These are phyloP conservation scores for Psilopogon haemacephalus DNA, from an alignment of 2,113 vertebrate genomes.

Conservation along the genomic window DNA sequence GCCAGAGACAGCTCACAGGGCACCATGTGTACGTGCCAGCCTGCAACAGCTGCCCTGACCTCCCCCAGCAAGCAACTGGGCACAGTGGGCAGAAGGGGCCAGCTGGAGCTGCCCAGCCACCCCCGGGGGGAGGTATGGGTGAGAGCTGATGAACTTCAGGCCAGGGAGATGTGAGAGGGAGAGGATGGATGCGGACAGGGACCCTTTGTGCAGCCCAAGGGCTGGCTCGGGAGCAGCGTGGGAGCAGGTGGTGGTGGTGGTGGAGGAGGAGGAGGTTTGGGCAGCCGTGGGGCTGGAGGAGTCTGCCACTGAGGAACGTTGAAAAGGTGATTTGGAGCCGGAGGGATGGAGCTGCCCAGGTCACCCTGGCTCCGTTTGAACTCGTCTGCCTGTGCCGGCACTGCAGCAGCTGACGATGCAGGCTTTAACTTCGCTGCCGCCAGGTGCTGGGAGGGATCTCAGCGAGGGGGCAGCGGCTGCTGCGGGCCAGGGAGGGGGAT, in stretches of 20 bases:
- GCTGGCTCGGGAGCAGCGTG: neutral
- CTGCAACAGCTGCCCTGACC: neutral
- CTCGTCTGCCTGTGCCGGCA: neutral
- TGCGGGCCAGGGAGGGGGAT: neutral
- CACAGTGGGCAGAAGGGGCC: neutral
- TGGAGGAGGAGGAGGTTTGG: neutral
- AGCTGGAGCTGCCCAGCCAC: neutral
- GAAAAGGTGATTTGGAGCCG: slow-evolving; percentile 24
- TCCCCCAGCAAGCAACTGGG: neutral
- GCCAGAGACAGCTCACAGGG: neutral
- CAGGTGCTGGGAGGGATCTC: neutral
- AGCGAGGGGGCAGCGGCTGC: neutral
- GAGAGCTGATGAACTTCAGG: neutral
- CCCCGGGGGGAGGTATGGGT: neutral
- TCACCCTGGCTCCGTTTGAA: neutral
- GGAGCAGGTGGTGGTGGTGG: slow-evolving; percentile 21
- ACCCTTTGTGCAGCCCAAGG: neutral
- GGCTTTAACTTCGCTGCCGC: neutral
- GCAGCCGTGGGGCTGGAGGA: neutral
- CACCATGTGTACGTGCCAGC: accelerated
- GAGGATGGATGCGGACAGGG: neutral
- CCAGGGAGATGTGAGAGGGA: neutral
- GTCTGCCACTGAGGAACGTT: neutral
- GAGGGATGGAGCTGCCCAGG: neutral
- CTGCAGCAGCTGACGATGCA: neutral